phyloP scores from a whole-genome alignment of 2,888 invertebrate genomes.

The Chrysina gloriosa region DNA sequence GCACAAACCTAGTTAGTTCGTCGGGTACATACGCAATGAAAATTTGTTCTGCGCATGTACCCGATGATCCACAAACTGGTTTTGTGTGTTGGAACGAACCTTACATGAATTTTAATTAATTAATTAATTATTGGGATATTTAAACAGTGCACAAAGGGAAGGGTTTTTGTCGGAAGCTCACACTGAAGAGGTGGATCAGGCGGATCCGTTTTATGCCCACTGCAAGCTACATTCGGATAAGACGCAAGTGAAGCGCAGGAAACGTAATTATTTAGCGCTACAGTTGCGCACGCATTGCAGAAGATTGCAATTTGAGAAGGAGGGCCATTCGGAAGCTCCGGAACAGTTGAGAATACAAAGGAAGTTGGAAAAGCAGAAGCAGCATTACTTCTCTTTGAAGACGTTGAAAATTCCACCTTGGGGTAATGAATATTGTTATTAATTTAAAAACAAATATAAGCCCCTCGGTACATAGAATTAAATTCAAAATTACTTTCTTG shows the following conservation, averaged over 20 bases:
- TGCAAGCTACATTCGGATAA: slow-evolving; percentile 96
- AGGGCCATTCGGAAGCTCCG: slow-evolving; percentile 73
- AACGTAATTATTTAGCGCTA: slow-evolving; percentile 87
- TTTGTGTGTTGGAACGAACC: no score
- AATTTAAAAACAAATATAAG: no score
- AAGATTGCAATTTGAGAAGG: slow-evolving; percentile 70
- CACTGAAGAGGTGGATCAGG: slow-evolving; percentile 89
- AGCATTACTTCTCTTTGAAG: slow-evolving; percentile 83
- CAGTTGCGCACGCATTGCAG: slow-evolving; percentile 83
- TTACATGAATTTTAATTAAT: no score
- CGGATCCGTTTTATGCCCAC: slow-evolving; percentile 97
- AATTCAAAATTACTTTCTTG: no score
- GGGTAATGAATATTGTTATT: slow-evolving; percentile 70
- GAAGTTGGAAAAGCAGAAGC: slow-evolving; percentile 85
- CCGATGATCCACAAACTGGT: no score
- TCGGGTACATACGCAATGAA: no score
- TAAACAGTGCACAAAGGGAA: slow-evolving; percentile 86
- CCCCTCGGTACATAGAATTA: no score
- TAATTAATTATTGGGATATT: not conserved
- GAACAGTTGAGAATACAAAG: slow-evolving; percentile 82
- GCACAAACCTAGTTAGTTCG: no score
- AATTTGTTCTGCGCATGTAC: no score
- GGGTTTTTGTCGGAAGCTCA: slow-evolving; percentile 94
- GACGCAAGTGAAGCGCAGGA: slow-evolving; percentile 81
- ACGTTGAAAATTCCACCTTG: slow-evolving; percentile 82